Base-by-base conservation (phyloP, 2,888 invertebrate genomes). In the Panzeria rudis region DNA sequence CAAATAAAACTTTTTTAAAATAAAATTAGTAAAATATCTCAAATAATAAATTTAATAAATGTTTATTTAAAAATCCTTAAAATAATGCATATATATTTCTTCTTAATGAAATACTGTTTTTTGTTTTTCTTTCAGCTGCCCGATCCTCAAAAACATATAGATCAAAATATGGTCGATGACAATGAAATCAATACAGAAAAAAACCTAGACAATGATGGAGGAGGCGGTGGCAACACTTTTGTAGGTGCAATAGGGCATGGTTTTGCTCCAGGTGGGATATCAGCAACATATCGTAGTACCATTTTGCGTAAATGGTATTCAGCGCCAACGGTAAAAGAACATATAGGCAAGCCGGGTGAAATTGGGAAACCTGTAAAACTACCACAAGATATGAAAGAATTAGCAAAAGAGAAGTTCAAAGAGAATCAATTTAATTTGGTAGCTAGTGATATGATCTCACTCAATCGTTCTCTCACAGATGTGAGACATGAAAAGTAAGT, bases 351-450 rank as follows among this genome's bases (percentile, higher is more conserved):
- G 83, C 97, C 97, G 38, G 99, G 99, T 54, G 99, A 99, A 93
- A 94, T 96, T 94, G 99, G 99, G 88, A 95, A 95, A 91, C 95
- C 98, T n/a, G 99, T 99, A 20, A 95, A 95, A 89, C 96, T 99
- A 90, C 96, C 98, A 23, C 93, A 95, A 25, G 96, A 97, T 75
- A 95, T 97, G 91, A 97, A 98, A 91, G 95, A 96, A 81, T 93
- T 97, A 78, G 97, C 98, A 95, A 96, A 98, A 93, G 98, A 98
- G 90, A 97, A 97, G 92, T 99, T 99, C 93, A 98, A 98, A 92
- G 95, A 99, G 90, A 99, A 99, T 94, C 99, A 99, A 94, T 99
- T 99, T 94, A 99, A 99, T 93, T 94, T 99, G 88, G 94, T 99
- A 92, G 99, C 99, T 87, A 98, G 98, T 92, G 99, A 99, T 93